phyloP scores from a whole-genome alignment of 1,140 invertebrate genomes.

The Mycetomoellerius zeteki region DNA sequence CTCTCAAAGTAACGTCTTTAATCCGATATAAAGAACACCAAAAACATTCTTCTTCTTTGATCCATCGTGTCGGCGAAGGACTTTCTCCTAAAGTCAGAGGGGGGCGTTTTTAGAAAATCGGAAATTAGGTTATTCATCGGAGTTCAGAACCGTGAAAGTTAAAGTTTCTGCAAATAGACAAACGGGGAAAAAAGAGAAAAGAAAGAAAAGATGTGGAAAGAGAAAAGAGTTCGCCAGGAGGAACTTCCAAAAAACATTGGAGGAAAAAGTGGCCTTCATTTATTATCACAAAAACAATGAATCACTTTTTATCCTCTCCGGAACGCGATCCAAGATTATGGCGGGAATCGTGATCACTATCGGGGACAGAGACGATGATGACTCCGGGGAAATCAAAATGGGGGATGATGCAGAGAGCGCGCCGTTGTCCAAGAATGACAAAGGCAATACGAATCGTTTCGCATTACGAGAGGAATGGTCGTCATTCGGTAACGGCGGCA shows the following conservation, averaged over 20 bases:
- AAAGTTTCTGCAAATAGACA: conserved; percentile 35
- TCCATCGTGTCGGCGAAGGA: neutral
- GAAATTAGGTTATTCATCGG: conserved; percentile 42
- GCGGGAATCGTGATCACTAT: conserved; percentile 41
- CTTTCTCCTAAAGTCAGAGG: neutral
- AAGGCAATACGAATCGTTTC: conserved; percentile 29
- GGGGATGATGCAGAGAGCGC: conserved; percentile 7
- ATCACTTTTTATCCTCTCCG: neutral
- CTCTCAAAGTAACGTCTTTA: conserved; percentile 38
- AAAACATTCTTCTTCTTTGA: conserved; percentile 55
- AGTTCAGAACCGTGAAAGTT: conserved; percentile 39
- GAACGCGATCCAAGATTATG: neutral
- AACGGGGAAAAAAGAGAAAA: neutral
- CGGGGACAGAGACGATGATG: conserved; percentile 43
- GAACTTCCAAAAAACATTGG: conserved; percentile 2
- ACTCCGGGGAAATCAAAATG: conserved; percentile 67
- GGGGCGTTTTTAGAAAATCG: conserved; percentile 38
- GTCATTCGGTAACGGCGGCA: conserved; percentile 20
- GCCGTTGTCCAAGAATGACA: conserved; percentile 18
- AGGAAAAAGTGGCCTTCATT: conserved; percentile 30
- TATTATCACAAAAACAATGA: conserved; percentile 20
- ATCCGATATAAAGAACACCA: conserved; percentile 39
- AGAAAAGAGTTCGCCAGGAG: neutral
- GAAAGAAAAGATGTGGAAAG: no score
- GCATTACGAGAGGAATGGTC: conserved; percentile 34